Base-by-base conservation (phyloP, 2,888 invertebrate genomes). In the Meliscaeva auricollis region DNA sequence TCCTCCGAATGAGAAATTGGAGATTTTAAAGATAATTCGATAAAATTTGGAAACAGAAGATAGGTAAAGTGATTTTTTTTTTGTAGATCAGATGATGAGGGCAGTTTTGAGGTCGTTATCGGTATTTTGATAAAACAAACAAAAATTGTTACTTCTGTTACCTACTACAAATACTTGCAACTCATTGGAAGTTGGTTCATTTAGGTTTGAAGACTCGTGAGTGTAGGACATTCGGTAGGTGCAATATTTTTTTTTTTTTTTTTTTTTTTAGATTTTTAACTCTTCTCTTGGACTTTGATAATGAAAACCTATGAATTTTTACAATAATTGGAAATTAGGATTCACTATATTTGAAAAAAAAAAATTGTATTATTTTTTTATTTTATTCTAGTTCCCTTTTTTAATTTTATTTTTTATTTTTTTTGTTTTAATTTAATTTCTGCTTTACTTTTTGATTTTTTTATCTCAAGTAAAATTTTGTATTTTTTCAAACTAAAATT, bases 201-300 rank as follows among this genome's bases (percentile, higher is more conserved):
- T 66, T 66, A 50, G 50, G 20, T 50, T 66, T 66, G 32, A 35
- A 17, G 15, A 66, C 22, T 50, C 66, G 50, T 50, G 35, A 48
- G 66, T 50, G 50, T 50, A 50, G 50, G 66, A 50, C 22, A 35
- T 20, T 35, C 8, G 35, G n/a, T n/a, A 22, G 50, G 50, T 22
- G 50, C 32, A 9, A 38, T n/a, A 38, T 38, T 11, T 38, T 38
- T 38, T 62, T 35, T 52, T 52, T 9, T 32, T 32, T 32, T 30
- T n/a, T 3, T 20, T 22, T 44, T 20, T 6, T 50, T 50, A 22
- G 50, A 22, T 22, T 54, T 52, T 26, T 50, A 13, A 11, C n/a
- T n/a, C n/a, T n/a, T n/a, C n/a, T n/a, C n/a, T n/a, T n/a, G n/a
- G n/a, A 44, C 7, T 44, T 44, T 44, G 15, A 44, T 15, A 17